Base-by-base conservation (phyloP, 2,113 vertebrate genomes). In the Bambusicola thoracicus region DNA sequence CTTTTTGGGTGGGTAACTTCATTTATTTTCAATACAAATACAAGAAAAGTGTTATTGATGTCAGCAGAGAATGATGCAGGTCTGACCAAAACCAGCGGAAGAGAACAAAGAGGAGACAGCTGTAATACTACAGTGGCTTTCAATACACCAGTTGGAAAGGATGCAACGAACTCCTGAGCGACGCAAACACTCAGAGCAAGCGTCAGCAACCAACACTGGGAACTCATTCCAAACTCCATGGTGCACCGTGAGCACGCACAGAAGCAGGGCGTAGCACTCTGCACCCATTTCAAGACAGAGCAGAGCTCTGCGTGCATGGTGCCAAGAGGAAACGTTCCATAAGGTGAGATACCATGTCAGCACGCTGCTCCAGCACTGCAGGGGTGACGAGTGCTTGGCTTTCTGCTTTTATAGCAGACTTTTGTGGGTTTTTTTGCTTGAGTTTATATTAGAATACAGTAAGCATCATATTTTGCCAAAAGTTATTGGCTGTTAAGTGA, bases 261-360 rank as follows among this genome's bases (percentile, higher is more conserved):
- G 27, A 53, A 59, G 36, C 73, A 87, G 53, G 49, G 86, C 34
- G 70, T 11, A 34, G 61, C 20, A 2, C 10, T 3, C 4, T 5
- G 49, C 22, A 62, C n/a, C 38, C 1, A 1, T 43, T 19, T 4
- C 53, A 7, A 11, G 55, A 13, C 17, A 38, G 20, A 48, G 62
- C 53, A 40, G 58, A 79, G 69, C 83, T 79, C 30, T 66, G 32
- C 20, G 30, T 18, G 43, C 2, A 1, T 8, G 11, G 27, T 15
- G 69, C 74, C 40, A 5, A 29, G 13, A 38, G 1, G 11, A 40
- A 34, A 48, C 8, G 22, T 8, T 44, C 3, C 5, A 8, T 3
- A 5, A 51, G 63, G 27, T 9, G 15, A 2, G 7, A n/a, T 3
- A 8, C 8, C 0, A 0, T 2, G 16, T 16, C 73, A 1, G 5